A percentile compares a stretch with the other conserved stretches of the same genome.
These are phyloP conservation scores for Stratiomys singularior DNA, from an alignment of 2,888 invertebrate genomes.

Conservation along the genomic window DNA sequence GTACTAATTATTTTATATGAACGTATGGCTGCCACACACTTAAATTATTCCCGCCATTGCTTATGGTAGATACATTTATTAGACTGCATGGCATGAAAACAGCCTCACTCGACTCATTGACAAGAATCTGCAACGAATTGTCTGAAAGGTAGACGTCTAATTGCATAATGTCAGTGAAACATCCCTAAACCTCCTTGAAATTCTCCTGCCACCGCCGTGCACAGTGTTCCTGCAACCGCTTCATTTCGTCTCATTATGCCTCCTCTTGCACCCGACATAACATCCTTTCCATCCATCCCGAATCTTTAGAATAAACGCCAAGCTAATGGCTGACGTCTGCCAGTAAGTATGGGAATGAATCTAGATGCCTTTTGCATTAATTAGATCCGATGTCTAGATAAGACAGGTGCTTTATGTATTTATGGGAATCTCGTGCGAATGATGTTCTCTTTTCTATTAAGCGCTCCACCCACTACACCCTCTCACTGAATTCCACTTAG, in stretches of 20 bases:
- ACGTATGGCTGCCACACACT: too few relatives aligned
- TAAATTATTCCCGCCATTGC: too few relatives aligned
- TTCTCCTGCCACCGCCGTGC: background rate
- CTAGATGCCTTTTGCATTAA: conserved; percentile 40
- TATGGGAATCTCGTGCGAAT: conserved; percentile 50
- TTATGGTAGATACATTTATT: too few relatives aligned
- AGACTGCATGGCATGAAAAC: background rate
- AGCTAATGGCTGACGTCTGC: conserved; percentile 4
- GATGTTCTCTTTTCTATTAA: conserved; percentile 48
- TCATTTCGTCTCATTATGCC: too few relatives aligned
- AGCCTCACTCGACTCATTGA: background rate
- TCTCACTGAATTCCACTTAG: background rate
- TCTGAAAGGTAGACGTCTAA: conserved; percentile 27
- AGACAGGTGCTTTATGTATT: conserved; percentile 46
- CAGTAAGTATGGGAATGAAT: conserved; percentile 14
- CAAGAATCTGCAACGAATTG: conserved; percentile 27
- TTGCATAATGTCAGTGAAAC: conserved; percentile 17
- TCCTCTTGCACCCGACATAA: background rate
- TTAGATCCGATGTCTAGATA: conserved; percentile 48
- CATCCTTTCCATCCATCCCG: background rate
- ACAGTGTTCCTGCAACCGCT: background rate
- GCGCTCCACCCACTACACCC: conserved; percentile 29
- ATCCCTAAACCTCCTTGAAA: background rate
- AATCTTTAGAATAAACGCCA: conserved; percentile 8
- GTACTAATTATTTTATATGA: too few relatives aligned